Evolutionary conservation across 2,113 vertebrate species (phyloP), one percentile per base, ranked within the genome.

Genomic region (Salvator merianae): DNA sequence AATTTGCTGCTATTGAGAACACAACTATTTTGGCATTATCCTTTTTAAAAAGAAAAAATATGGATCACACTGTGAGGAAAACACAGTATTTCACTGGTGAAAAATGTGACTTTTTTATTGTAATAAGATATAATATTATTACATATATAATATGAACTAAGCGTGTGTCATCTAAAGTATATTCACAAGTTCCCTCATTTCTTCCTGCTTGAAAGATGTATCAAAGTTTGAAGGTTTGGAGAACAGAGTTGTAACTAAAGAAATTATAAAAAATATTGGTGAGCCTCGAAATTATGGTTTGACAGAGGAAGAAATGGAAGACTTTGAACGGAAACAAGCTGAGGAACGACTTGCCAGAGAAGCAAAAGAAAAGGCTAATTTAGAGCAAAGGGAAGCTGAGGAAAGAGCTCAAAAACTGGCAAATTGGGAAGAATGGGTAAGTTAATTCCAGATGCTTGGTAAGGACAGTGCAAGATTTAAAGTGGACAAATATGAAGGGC

Each of bases 341-440:
- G 97, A 97, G 47, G 94, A 95, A 18, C 55, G 30, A 43, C 87
- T 98, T 71, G 88, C 73, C 85, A 93, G 20, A 87, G 94, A 98
- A 93, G 95, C 91, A 1, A 71, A 91, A 55, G 87, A 93, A 82
- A 93, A 86, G 14, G 95, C 90, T 0, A 95, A 97, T 32, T 85
- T 62, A 18, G 94, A 97, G 83, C 86, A 1, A 53, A 91, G 8
- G 79, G 97, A 97, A 87, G 90, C 92, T 0, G 71, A 96, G 69
- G 98, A 99, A 91, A 94, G 84, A 0, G 93, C 92, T 0, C 93
- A 96, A 88, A 97, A 93, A 87, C 87, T 93, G 3, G 95, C 94
- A 7, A 88, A 88, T 66, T 98, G 97, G 98, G 95, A 97, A 89
- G 95, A 98, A 71, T 99, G 98, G 98, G 98, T 99, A 94, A 88